Evolutionary conservation across 2,888 invertebrate genomes (phyloP), one percentile per base, ranked within the genome.

Genomic region (Caenorhabditis imperialis): DNA sequence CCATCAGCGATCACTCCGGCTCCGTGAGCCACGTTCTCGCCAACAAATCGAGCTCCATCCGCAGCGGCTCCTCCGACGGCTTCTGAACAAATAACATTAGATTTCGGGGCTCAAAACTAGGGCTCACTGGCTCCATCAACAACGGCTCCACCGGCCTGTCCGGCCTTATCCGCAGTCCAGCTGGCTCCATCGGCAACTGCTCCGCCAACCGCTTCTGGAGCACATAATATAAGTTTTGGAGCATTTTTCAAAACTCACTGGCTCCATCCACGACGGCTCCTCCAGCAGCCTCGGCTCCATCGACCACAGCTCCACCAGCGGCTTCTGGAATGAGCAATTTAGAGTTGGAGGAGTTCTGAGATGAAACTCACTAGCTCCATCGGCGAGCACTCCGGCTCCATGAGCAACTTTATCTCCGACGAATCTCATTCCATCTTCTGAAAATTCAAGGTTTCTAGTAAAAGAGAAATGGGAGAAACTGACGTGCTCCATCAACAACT

Each of bases 81-180:
- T 25, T 40, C 54, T 33, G 40, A 16, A 23, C 12, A 18, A 54
- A 8, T n/a, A 1, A 40, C 7, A 16, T 23, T 4, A 18, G 30
- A 7, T 14, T 20, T 16, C 18, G 5, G 23, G 50, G 20, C 4
- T 16, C 12, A 18, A 35, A 40, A 16, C 14, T 7, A 6, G 20
- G 4, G n/a, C 48, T 42, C 30, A 60, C 70, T 51, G 18, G 63
- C 73, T 60, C 58, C 65, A 22, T 50, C 73, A 6, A 55, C 63
- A 60, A 65, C 62, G 5, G 62, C 67, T n/a, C 33, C 40, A 37
- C 63, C 77, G 25, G 50, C 72, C 7, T 35, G 62, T 14, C 30
- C 44, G 50, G 60, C 27, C 16, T 33, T 65, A n/a, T 57, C 37
- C 5, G 35, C 61, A 14, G 40, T 38, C 23, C 51, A 51, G 10